A percentile compares a stretch with the other conserved stretches of the same genome.
These are phyloP conservation scores for Halichondria panicea DNA, from an alignment of 37 sponge, comb jelly and placozoan species.

Conservation along the genomic window DNA sequence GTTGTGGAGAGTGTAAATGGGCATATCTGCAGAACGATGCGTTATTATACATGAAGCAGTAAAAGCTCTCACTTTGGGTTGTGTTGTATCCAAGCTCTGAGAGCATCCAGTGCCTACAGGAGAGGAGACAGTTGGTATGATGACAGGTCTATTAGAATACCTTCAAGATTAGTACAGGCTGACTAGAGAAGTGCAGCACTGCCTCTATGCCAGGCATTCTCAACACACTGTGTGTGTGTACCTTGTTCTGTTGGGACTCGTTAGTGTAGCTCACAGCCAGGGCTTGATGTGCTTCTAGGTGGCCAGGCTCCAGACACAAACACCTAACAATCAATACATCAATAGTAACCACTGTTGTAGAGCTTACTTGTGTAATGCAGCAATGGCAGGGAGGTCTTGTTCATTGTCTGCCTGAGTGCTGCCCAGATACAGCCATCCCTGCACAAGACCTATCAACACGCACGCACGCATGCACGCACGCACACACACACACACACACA, in stretches of 20 bases:
- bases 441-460: background rate
- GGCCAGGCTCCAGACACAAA: conserved; percentile 66
- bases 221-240: background rate
- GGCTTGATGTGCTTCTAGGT: conserved; percentile 68
- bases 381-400: conserved; percentile 82
- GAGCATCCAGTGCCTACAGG: conserved; percentile 39
- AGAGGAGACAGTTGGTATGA: background rate
- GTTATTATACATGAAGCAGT: background rate
- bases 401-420: conserved; percentile 92
- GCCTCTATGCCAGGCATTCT: conserved; percentile 8
- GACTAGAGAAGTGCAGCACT: conserved; percentile 2
- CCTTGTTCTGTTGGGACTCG: conserved; percentile 66
- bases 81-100: conserved; percentile 39
- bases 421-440: conserved; percentile 86
- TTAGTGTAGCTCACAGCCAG: conserved; percentile 94
- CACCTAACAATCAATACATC: conserved; percentile 32
- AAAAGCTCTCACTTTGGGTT: conserved; percentile 55
- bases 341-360: background rate
- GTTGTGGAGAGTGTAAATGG: background rate
- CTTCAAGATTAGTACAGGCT: background rate
- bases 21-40: conserved; percentile 13
- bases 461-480: background rate
- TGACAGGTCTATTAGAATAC: background rate
- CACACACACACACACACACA: conserved; percentile 9
- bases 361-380: conserved; percentile 85